Evolutionary conservation across 1,140 invertebrate species (phyloP).

Genomic region (Drosophila bifasciata): DNA sequence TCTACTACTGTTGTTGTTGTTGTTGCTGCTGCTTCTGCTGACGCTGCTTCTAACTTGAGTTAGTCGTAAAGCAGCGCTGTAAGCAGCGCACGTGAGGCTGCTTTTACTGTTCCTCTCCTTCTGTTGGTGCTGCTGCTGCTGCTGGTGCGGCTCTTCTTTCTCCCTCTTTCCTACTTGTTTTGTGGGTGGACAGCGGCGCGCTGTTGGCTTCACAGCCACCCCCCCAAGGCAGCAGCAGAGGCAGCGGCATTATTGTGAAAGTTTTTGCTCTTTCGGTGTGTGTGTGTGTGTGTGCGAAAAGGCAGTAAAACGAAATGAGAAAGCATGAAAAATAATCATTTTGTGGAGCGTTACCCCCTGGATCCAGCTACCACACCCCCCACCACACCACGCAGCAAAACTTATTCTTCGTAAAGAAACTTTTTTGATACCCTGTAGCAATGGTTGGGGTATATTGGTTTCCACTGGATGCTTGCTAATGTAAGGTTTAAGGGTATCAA

Average conservation of each 20-base stretch:
- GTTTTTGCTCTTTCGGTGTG: conserved; percentile 37
- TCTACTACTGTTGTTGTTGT: neutral
- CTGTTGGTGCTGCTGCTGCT: conserved; percentile 23
- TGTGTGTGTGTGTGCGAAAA: conserved; percentile 23
- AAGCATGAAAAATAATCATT: conserved; percentile 80
- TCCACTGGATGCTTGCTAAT: no score
- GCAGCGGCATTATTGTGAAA: conserved; percentile 71
- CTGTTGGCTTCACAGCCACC: conserved; percentile 12
- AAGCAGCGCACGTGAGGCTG: conserved; percentile 66
- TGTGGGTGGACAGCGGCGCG: conserved; percentile 22
- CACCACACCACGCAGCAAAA: neutral
- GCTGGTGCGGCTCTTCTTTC: conserved; percentile 4
- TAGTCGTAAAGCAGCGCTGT: neutral
- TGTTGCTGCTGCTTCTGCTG: conserved; percentile 1
- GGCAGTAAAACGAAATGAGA: conserved; percentile 78
- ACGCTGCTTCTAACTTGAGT: conserved; percentile 5
- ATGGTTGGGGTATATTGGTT: no score
- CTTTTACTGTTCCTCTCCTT: conserved; percentile 11
- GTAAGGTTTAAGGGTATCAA: no score
- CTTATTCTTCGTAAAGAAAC: conserved; percentile 49
- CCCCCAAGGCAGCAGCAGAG: conserved; percentile 7
- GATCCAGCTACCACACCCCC: conserved; percentile 18
- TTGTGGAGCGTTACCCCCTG: conserved; percentile 29
- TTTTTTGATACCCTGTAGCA: conserved; percentile 31
- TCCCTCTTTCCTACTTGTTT: conserved; percentile 6